Base-by-base conservation (phyloP, 2,888 invertebrate genomes). In the Tetranychus piercei region DNA sequence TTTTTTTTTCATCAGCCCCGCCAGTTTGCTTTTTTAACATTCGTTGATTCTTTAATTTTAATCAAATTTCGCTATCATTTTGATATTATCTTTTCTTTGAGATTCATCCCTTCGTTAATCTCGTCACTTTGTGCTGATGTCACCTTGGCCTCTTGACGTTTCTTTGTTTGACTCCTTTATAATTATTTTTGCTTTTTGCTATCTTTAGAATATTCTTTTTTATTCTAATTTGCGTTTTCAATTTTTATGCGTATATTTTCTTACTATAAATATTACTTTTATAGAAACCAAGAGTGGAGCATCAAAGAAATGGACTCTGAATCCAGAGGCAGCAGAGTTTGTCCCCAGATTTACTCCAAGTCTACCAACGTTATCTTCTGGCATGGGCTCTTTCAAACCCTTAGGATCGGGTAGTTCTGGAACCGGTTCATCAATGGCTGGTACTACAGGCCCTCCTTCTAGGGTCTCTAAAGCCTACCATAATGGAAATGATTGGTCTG, bases 311-410 rank as follows among this genome's bases (percentile, higher is more conserved):
- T 69, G 22, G 22, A 23, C 69, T 69, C 23, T 72, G 34, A 72
- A 72, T 72, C 72, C 72, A 20, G 72, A 43, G 44, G 72, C 72
- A n/a, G 20, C 34, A 34, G 72, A 44, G 15, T 72, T 72, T 72
- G 72, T 72, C 15, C 72, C 72, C 22, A 20, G 72, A n/a, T 72
- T 72, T 45, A 9, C 45, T 20, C 15, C 44, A 43, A 72, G 34
- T 43, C n/a, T 44, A 43, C 22, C 72, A 9, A 43, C 45, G 15
- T 15, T n/a, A 20, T 69, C 69, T 22, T 22, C 69, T 20, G 69
- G 69, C 20, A 69, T 69, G 22, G 34, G 34, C 11, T 55, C 55
- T 55, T 55, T 5, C 15, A 55, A 55, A 55, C 55, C 55, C 69
- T 15, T 23, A n/a, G 22, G 22, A 69, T 23, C 69, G n/a, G 45